phyloP scores from a whole-genome alignment of 2,797 vertebrate genomes.

The Halcyon badia region DNA sequence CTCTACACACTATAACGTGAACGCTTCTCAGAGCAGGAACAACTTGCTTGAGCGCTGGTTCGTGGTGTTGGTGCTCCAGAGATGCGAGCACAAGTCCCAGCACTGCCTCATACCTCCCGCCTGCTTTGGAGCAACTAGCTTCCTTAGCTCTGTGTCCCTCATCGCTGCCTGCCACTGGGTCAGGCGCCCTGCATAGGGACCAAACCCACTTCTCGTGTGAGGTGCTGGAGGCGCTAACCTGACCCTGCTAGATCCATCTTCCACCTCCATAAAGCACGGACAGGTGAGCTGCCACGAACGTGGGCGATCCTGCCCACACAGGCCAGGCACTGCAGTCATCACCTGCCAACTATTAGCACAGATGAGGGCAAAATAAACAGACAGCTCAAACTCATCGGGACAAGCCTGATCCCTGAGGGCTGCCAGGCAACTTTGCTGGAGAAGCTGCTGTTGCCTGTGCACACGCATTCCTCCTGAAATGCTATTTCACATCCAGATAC shows the following conservation, averaged over 20 bases:
- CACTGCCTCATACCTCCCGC: accelerated
- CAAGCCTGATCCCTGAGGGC: neutral
- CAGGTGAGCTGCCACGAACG: accelerated
- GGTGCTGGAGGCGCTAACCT: neutral
- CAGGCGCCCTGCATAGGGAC: accelerated
- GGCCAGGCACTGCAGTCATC: neutral
- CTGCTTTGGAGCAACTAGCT: neutral
- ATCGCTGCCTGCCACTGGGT: accelerated
- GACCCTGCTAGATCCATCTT: neutral
- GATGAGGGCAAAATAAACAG: neutral
- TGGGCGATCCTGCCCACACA: neutral
- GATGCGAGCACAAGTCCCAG: neutral
- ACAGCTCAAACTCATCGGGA: accelerated
- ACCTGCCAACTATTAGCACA: neutral
- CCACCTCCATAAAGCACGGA: neutral
- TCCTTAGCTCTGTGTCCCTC: neutral
- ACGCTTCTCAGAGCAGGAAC: accelerated
- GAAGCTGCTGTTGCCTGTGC: neutral
- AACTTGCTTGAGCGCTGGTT: neutral
- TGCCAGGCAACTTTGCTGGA: neutral
- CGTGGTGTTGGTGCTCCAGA: accelerated
- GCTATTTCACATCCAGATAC: neutral
- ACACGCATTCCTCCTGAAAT: accelerated
- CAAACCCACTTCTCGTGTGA: neutral
- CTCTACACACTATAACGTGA: accelerated